Conservation (phyloP, 2,797 vertebrate genomes). For the Aplochiton taeniatus region DNA sequence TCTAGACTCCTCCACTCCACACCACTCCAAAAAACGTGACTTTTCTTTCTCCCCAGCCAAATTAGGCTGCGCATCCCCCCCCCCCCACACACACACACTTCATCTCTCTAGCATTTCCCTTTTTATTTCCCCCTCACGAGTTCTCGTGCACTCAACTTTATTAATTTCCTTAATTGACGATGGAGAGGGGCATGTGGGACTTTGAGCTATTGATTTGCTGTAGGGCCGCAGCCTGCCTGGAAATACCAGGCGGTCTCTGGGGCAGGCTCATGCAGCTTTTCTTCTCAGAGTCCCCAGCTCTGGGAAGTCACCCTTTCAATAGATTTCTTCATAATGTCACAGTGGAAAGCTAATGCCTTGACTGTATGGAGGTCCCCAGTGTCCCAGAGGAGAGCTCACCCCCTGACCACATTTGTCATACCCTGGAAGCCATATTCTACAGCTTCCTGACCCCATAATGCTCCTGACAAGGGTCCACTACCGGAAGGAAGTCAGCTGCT, state of each 20-base stretch:
- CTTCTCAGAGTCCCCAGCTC: conserved; percentile 29
- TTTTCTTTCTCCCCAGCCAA: conserved; percentile 31
- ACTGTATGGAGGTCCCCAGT: conserved; percentile 42
- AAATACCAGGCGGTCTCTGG: conserved; percentile 73
- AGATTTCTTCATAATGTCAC: conserved; percentile 72
- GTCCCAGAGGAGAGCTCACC: conserved; percentile 53
- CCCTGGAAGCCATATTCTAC: conserved; percentile 54
- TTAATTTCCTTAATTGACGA: conserved; percentile 76
- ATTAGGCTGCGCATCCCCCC: background rate
- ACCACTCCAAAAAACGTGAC: conserved; percentile 4
- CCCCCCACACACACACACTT: background rate
- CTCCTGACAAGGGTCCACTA: conserved; percentile 53
- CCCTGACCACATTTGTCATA: conserved; percentile 67
- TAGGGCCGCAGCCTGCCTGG: conserved; percentile 56
- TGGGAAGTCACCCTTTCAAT: conserved; percentile 56
- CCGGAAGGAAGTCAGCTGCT: conserved; percentile 46
- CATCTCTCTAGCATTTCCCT: conserved; percentile 23
- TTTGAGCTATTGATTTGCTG: conserved; percentile 73
- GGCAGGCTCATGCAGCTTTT: conserved; percentile 60
- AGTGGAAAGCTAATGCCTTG: conserved; percentile 65
- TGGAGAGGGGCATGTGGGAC: conserved; percentile 61
- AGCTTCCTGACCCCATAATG: conserved; percentile 50
- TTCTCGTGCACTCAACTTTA: conserved; percentile 63
- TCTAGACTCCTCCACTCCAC: background rate
- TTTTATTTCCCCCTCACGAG: conserved; percentile 27